These are phyloP conservation scores for Bucorvus abyssinicus DNA, from an alignment of 2,797 vertebrate species.

Conservation along the genomic window DNA sequence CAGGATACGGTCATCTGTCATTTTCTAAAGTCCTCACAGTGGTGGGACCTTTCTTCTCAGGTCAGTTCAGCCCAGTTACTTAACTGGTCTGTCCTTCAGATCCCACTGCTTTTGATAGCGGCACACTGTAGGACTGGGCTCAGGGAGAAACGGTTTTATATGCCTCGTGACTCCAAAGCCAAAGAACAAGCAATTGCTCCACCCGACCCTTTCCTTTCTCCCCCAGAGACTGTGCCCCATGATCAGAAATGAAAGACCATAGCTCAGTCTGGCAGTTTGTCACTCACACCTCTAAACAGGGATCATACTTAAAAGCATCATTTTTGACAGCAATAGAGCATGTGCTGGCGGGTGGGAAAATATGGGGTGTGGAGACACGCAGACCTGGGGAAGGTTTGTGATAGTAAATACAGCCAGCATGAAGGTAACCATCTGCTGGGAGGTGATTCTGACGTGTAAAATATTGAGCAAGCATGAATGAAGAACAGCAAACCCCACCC, in stretches of 20 bases:
- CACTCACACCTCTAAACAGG: background rate
- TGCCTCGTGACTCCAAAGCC: background rate
- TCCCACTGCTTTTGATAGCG: background rate
- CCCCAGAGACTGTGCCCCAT: background rate
- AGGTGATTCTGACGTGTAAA: background rate
- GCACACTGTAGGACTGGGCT: background rate
- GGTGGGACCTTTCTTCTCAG: background rate
- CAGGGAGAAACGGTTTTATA: background rate
- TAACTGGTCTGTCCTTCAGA: background rate
- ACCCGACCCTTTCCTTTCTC: background rate
- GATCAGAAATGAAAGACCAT: background rate
- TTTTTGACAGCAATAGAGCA: background rate
- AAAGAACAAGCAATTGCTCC: background rate
- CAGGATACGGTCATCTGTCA: background rate
- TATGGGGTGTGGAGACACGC: background rate
- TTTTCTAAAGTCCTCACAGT: background rate
- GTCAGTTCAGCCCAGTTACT: background rate
- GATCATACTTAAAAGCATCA: background rate
- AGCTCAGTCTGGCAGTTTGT: background rate
- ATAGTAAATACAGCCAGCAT: conserved; percentile 21
- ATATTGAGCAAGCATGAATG: background rate
- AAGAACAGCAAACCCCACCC: background rate
- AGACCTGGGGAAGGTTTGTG: background rate
- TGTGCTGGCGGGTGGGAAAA: background rate
- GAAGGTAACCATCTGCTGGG: conserved; percentile 38